A percentile compares a stretch with the other conserved stretches of the same genome.
These are phyloP conservation scores for Acanthornis magna DNA, from an alignment of 2,797 vertebrate species.

Conservation along the genomic window DNA sequence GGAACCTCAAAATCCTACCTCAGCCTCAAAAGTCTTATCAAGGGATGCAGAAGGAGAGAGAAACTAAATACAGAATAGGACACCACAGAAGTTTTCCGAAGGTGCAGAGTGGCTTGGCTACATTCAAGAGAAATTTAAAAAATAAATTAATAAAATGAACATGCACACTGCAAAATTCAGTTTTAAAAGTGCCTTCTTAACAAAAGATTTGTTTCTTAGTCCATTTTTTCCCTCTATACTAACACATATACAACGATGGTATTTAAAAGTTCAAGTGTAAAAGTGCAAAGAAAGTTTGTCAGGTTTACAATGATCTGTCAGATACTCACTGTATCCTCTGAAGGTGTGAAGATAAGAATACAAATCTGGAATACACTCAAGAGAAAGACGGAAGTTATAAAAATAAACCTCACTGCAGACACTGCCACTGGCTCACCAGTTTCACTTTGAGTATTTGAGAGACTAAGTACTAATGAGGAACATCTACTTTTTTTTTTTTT, in stretches of 20 bases:
- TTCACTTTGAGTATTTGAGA: background rate
- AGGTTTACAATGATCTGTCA: background rate
- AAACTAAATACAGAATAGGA: background rate
- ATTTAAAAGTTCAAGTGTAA: background rate
- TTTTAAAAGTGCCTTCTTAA: background rate
- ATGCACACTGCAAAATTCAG: background rate
- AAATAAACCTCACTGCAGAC: background rate
- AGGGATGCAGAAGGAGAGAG: background rate
- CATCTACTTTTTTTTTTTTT: rapidly evolving
- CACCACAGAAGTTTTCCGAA: background rate
- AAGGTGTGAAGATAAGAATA: background rate
- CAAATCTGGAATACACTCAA: background rate
- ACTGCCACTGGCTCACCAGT: background rate
- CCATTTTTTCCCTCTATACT: background rate
- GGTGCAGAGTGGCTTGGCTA: background rate
- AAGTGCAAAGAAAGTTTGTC: background rate
- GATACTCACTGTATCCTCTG: background rate
- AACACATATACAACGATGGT: rapidly evolving
- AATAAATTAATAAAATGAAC: background rate
- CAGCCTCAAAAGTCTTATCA: background rate
- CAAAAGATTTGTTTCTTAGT: background rate
- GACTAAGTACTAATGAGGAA: background rate
- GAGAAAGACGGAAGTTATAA: background rate
- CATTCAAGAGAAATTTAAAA: background rate
- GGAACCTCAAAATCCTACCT: background rate